Evolutionary conservation across 2,797 vertebrate species (phyloP), one percentile per base, ranked within the genome.

Genomic region (Aplochiton taeniatus): DNA sequence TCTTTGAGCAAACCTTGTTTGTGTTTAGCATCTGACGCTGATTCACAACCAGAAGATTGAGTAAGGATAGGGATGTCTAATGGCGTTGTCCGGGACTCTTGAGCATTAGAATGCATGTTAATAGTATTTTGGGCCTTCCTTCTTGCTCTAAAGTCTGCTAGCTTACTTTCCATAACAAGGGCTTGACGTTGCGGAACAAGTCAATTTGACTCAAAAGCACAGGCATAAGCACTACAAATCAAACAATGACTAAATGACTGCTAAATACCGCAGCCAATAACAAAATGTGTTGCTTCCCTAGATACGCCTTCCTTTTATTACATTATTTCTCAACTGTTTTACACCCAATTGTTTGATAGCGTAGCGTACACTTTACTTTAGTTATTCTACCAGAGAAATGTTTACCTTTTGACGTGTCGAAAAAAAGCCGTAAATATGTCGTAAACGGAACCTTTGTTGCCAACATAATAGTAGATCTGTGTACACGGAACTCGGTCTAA

Each of bases 111-210:
- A 0, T 65, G 52, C 17, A 31, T 69, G 8, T 41, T 56, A 4
- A 3, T 18, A 0, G 48, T 61, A 1, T 68, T 69, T 48, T 80
- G 76, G 1, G 80, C 81, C 79, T 75, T 86, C 64, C 83, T 87
- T 18, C 90, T 83, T 63, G 89, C 89, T 84, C 92, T 86, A 68
- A 92, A 93, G 20, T 91, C 89, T 0, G 90, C 88, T 2, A 93
- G 82, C 67, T 86, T 93, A 63, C 84, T 75, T 79, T 93, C 92
- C 92, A 93, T 93, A 8, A 67, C 59, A 13, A 42, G 43, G 10
- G 1, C 9, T 61, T 12, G 13, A 13, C 48, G 12, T 41, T 19
- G 44, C 17, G n/a, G 18, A 13, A 61, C 51, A 4, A 47, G 7
- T 41, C 8, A 45, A 8, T 16, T 55, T 65, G 75, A 14, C 48